phyloP scores from a whole-genome alignment of 2,113 vertebrate genomes.

The Corydoras sp. region DNA sequence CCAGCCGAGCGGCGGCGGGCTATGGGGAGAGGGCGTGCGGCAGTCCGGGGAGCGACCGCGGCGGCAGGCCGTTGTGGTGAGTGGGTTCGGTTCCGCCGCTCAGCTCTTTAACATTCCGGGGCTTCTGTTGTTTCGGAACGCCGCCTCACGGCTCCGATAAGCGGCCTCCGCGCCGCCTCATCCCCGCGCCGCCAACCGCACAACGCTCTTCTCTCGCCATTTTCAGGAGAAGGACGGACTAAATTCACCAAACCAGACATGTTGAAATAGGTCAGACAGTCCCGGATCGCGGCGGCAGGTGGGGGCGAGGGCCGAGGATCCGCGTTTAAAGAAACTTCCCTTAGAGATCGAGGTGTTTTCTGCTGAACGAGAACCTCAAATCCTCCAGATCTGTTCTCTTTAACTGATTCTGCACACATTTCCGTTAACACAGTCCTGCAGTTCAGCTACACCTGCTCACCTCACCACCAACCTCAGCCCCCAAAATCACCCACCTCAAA shows the following conservation, averaged over 20 bases:
- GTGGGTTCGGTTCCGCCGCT: constrained; percentile 47
- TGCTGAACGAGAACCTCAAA: too few species aligned
- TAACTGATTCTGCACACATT: too few species aligned
- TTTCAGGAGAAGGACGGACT: constrained; percentile 28
- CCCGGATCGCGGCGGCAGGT: constrained; percentile 39
- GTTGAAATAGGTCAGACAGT: constrained; percentile 61
- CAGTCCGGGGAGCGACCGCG: constrained; percentile 39
- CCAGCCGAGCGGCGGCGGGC: too few species aligned
- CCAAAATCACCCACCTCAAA: too few species aligned
- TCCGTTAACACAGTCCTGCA: too few species aligned
- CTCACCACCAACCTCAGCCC: too few species aligned
- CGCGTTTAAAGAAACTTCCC: constrained; percentile 1
- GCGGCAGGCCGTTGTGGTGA: constrained; percentile 66
- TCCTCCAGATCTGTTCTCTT: too few species aligned
- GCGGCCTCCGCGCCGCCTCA: neutral
- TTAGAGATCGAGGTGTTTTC: neutral
- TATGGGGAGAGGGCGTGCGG: constrained; percentile 33
- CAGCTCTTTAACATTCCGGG: constrained; percentile 25
- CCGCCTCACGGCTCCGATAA: too few species aligned
- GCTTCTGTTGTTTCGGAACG: neutral
- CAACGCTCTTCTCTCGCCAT: constrained; percentile 11
- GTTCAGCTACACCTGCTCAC: too few species aligned
- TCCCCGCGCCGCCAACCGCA: constrained; percentile 8
- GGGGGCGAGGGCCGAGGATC: constrained; percentile 20
- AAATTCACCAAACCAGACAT: constrained; percentile 45